Evolutionary conservation across 2,113 vertebrate species (phyloP).

Genomic region (Gadus macrocephalus): DNA sequence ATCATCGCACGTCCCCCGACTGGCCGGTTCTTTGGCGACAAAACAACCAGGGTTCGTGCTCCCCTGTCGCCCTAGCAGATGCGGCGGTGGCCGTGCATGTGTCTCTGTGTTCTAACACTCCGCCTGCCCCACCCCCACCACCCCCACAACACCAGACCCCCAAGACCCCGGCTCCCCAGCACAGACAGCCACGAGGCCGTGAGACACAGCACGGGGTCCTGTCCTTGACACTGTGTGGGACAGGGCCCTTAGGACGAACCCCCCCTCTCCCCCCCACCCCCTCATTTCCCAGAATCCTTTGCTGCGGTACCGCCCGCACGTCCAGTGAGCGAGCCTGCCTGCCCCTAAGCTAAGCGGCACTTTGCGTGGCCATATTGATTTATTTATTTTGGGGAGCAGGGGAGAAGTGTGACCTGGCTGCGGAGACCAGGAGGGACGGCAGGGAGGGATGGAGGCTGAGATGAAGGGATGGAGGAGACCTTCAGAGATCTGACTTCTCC

Average conservation of each 20-base stretch:
- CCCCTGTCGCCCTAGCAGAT: background rate
- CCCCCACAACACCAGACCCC: conserved; percentile 45
- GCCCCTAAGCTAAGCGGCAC: conserved; percentile 67
- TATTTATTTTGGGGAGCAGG: conserved; percentile 56
- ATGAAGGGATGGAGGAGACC: conserved; percentile 38
- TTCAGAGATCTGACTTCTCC: conserved; percentile 68
- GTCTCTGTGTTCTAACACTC: conserved; percentile 74
- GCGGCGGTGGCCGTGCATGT: conserved; percentile 17
- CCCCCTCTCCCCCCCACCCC: conserved; percentile 43
- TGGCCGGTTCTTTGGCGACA: background rate
- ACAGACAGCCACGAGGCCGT: no score
- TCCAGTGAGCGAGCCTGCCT: conserved; percentile 43
- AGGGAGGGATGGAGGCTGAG: conserved; percentile 24
- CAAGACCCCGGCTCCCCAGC: conserved; percentile 15
- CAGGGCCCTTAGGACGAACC: conserved; percentile 58
- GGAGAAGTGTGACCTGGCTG: conserved; percentile 41
- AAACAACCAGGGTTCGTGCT: background rate
- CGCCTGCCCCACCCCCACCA: conserved; percentile 49
- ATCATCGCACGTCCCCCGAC: background rate
- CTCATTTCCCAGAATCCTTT: conserved; percentile 6
- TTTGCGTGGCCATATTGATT: conserved; percentile 77
- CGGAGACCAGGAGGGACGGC: conserved; percentile 33
- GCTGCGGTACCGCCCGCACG: conserved; percentile 18
- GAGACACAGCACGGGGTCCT: conserved; percentile 25
- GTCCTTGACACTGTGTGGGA: conserved; percentile 74